Conservation (phyloP, 2,888 invertebrate genomes). For the Pocota personata region DNA sequence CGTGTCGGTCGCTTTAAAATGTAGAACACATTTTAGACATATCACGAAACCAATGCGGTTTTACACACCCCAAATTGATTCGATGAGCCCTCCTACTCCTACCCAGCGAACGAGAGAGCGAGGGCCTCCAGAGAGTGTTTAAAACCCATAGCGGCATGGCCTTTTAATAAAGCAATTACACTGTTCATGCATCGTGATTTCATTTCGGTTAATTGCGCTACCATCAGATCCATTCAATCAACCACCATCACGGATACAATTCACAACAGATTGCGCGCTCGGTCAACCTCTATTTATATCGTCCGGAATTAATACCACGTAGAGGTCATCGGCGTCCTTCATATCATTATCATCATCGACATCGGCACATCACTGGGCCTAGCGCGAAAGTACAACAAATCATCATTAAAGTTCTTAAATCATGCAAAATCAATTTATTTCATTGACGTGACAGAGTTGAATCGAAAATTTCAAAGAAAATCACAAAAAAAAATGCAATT, state of each 20-base stretch:
- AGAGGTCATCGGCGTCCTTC: slow-evolving; percentile 53
- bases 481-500: slow-evolving; percentile 30
- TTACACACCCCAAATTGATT: slow-evolving; percentile 20
- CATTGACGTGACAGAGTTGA: slow-evolving; percentile 67
- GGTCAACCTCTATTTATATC: slow-evolving; percentile 66
- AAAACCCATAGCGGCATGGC: slow-evolving; percentile 41
- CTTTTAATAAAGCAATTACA: slow-evolving; percentile 71
- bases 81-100: neutral
- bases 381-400: slow-evolving; percentile 7
- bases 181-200: slow-evolving; percentile 65
- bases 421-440: slow-evolving; percentile 73
- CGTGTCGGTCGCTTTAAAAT: neutral
- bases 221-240: slow-evolving; percentile 63
- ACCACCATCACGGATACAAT: slow-evolving; percentile 58
- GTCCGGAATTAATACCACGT: slow-evolving; percentile 53
- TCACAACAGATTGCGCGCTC: slow-evolving; percentile 49
- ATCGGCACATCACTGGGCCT: slow-evolving; percentile 14
- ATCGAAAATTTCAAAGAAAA: slow-evolving; percentile 19
- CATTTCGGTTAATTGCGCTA: slow-evolving; percentile 68
- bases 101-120: neutral
- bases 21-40: slow-evolving; percentile 24
- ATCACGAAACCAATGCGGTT: slow-evolving; percentile 29
- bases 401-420: slow-evolving; percentile 69
- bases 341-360: slow-evolving; percentile 9
- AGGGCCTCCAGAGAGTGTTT: neutral